phyloP scores from a whole-genome alignment of 92 coral and sea anemone genomes.

The Bergia puertoricense region DNA sequence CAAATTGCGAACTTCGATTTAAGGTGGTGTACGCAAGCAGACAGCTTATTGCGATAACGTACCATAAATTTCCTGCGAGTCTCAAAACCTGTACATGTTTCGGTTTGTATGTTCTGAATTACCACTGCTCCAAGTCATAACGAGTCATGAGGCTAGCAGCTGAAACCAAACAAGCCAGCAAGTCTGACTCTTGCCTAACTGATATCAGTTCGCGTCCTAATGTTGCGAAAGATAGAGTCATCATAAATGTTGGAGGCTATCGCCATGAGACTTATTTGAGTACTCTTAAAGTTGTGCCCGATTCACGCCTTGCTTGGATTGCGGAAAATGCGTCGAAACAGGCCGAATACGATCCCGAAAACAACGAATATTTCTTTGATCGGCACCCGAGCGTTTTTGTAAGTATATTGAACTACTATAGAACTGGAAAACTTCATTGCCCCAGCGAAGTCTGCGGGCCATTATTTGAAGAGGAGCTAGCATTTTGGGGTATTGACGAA shows the following conservation, averaged over 20 bases:
- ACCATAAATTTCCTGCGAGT: neutral
- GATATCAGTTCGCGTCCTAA: conserved; percentile 66
- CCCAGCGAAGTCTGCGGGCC: conserved; percentile 99
- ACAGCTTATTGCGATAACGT: neutral
- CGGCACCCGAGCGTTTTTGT: conserved; percentile 96
- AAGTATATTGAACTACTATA: conserved; percentile 88
- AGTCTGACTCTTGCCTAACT: conserved; percentile 71
- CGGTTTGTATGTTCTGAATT: neutral
- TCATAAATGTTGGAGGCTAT: conserved; percentile 93
- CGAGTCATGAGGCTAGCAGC: conserved; percentile 39
- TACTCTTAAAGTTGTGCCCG: conserved; percentile 93
- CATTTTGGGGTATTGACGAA: conserved; percentile 98
- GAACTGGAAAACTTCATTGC: conserved; percentile 98
- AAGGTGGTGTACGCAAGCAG: neutral
- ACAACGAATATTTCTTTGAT: conserved; percentile 93
- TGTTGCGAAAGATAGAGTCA: conserved; percentile 80
- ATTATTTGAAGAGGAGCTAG: conserved; percentile 93
- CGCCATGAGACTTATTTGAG: conserved; percentile 97
- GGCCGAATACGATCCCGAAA: conserved; percentile 89
- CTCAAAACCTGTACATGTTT: neutral
- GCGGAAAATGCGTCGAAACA: conserved; percentile 93
- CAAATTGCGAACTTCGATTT: conserved; percentile 32
- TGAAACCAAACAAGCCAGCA: conserved; percentile 40
- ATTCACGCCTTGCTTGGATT: conserved; percentile 96
- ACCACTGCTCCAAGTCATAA: neutral